phyloP scores from a whole-genome alignment of 2,113 vertebrate species.

The Protomyctophum bolini region DNA sequence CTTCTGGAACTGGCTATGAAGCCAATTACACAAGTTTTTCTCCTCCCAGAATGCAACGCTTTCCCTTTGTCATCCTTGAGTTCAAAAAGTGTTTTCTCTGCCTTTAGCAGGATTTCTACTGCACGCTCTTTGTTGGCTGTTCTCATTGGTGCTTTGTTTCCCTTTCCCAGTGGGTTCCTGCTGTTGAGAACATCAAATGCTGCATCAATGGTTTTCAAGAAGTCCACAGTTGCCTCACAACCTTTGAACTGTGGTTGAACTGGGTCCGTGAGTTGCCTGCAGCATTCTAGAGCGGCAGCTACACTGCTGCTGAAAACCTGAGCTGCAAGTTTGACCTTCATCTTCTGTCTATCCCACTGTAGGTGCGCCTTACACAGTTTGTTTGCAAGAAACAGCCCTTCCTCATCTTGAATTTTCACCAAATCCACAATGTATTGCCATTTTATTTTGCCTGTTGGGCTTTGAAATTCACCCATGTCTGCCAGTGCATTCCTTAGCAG shows the following conservation, averaged over 20 bases:
- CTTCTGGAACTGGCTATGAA: neutral
- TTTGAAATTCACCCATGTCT: neutral
- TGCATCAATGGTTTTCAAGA: slow-evolving; percentile 12
- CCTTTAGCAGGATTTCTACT: no score
- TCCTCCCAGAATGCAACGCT: no score
- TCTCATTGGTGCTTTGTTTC: no score
- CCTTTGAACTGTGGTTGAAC: slow-evolving; percentile 7
- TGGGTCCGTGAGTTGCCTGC: slow-evolving; percentile 4
- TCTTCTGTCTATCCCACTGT: slow-evolving; percentile 16
- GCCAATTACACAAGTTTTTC: no score
- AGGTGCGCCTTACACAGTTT: slow-evolving; percentile 23
- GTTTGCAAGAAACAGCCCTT: slow-evolving; percentile 18
- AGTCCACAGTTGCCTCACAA: slow-evolving; percentile 6
- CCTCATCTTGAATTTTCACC: slow-evolving; percentile 21
- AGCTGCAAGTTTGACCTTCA: slow-evolving; percentile 19
- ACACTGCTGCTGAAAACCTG: slow-evolving; percentile 26
- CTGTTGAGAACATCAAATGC: neutral
- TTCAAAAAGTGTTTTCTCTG: no score
- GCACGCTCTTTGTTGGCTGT: no score
- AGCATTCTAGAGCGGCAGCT: slow-evolving; percentile 19
- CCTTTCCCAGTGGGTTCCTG: no score
- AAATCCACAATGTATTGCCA: slow-evolving; percentile 23
- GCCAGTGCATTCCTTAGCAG: slow-evolving; percentile 10
- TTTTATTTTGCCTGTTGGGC: slow-evolving; percentile 2
- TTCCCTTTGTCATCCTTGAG: no score